Base-by-base conservation (phyloP, 2,113 vertebrate species). In the Nannobrachium achirus region DNA sequence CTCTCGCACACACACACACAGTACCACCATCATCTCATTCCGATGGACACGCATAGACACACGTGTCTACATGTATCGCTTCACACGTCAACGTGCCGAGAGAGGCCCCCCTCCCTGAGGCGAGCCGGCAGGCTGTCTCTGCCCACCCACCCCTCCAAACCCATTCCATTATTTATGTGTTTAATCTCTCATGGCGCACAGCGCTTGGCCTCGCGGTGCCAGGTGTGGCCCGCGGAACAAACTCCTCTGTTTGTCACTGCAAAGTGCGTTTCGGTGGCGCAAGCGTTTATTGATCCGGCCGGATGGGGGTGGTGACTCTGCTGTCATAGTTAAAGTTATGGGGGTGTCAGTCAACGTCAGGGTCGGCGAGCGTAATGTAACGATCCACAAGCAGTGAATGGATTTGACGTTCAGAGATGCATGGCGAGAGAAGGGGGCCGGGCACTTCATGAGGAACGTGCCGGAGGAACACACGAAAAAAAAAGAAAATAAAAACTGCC, bases 151-250 rank as follows among this genome's bases (percentile, higher is more conserved):
- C 16, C 50, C 10, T 1, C 4, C 0, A 14, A 53, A 88, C 90
- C 69, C 58, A 88, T 89, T 91, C 69, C 58, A 88, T 89, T 88
- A 90, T 86, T 91, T 71, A 92, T 84, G 73, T 63, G 61, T 87
- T 74, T 71, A 73, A 89, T 83, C 76, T 88, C 86, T 88, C 71
- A 80, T 78, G 75, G 75, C 66, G 19, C 71, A 84, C 76, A 78
- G 41, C 58, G 59, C 80, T 89, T 86, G 86, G 88, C 83, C 82
- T 78, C 80, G 74, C 69, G 39, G 60, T 52, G 25, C 59, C 49
- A 60, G 73, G 41, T 53, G 40, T 76, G 1, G 1, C 48, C 60
- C 66, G 56, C 57, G 13, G 69, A 65, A 79, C 62, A 71, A 52
- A 49, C 58, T 60, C 76, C 88, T 77, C 86, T 79, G 84, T 85